Evolutionary conservation across 2,797 vertebrate genomes (phyloP).

Genomic region (Craterocephalus amniculus): DNA sequence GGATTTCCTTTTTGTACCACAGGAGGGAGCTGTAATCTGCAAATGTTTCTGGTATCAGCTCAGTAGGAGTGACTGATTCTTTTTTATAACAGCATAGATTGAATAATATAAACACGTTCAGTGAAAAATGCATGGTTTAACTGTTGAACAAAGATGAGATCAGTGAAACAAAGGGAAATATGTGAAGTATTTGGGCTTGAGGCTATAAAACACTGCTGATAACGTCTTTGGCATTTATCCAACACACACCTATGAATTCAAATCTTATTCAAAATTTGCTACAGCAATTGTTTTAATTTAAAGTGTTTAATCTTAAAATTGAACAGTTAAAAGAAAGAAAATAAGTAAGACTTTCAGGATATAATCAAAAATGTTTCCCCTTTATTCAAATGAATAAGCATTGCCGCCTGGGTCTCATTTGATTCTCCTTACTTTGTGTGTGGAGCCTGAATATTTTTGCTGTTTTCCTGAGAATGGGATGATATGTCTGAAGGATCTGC

Average conservation of each 20-base stretch:
- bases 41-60: constrained; percentile 3
- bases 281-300: background rate
- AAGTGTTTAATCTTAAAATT: background rate
- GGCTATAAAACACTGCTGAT: constrained; percentile 1
- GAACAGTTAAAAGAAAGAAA: background rate
- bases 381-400: background rate
- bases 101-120: background rate
- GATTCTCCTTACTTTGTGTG: background rate
- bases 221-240: background rate
- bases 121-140: constrained; percentile 6
- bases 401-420: background rate
- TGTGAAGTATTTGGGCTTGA: background rate
- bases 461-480: background rate
- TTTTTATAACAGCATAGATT: background rate
- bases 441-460: background rate
- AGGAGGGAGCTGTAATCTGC: constrained; percentile 63
- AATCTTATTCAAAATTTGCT: background rate
- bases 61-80: background rate
- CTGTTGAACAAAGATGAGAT: constrained; percentile 4
- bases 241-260: background rate
- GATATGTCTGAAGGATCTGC: background rate
- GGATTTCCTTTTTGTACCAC: constrained; percentile 50
- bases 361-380: background rate
- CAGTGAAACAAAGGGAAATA: constrained; percentile 25
- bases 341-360: background rate